Base-by-base conservation (phyloP, 2,113 vertebrate genomes). In the Osmerus mordax region DNA sequence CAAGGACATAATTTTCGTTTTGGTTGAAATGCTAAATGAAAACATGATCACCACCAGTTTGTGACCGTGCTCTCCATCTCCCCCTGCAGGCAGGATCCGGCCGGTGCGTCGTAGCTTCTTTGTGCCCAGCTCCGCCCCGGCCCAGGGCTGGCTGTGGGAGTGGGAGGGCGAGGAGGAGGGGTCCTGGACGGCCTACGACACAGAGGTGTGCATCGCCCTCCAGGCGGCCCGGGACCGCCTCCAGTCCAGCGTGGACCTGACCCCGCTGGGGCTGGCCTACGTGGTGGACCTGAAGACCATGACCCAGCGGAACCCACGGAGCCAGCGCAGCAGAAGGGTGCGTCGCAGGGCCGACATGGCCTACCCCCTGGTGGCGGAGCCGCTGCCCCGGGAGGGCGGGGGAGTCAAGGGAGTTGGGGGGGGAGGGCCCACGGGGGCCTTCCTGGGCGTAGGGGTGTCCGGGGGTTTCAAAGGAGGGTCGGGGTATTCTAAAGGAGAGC, bases 81-180 rank as follows among this genome's bases (percentile, higher is more conserved):
- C 3, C 53, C 11, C 65, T 65, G 0, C 87, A 99, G 97, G 97
- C 58, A 98, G 96, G 59, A 94, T 98, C 90, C 93, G 97, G 12
- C 97, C 97, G 0, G 96, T 99, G 52, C 91, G 96, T 54, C 93
- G 97, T 71, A 96, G 93, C 78, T 98, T 99, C 82, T 99, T 97
- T 1, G 96, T 99, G 65, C 97, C 97, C 0, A 91, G 93, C 65
- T 97, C 97, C 0, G 97, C 96, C 0, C 97, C 97, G 0, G 97
- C 94, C 61, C 97, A 98, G 86, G 97, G 97, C 72, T 95, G 97
- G 80, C 95, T 97, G 83, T 99, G 97, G 97, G 97, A 99, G 69
- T 99, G 97, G 97, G 97, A 99, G 76, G 97, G 91, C 13, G 96
- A 47, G 41, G 41, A 98, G 75, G 92, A 92, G 0, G 95, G 93